Percentiles rank a stretch among this genome's conserved stretches.
phyloP scores from a whole-genome alignment of 2,113 vertebrate species.

The Istiophorus platypterus region DNA sequence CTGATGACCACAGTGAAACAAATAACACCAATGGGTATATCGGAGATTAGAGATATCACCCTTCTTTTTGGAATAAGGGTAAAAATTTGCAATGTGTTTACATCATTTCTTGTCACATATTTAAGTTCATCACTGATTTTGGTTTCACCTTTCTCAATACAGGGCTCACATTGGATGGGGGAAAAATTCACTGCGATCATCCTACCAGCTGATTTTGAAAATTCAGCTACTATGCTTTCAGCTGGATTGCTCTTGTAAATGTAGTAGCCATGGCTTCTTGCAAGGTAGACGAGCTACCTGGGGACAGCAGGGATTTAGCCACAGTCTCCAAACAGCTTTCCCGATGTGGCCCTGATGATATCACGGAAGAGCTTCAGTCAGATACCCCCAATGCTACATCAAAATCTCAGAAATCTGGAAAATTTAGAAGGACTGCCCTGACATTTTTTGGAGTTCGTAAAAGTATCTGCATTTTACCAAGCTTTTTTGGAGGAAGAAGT shows the following conservation, averaged over 20 bases:
- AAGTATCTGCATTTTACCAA: slow-evolving; percentile 94
- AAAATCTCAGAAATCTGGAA: slow-evolving; percentile 85
- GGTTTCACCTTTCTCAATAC: slow-evolving; percentile 40
- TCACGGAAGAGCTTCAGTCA: slow-evolving; percentile 68
- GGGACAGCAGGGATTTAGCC: slow-evolving; percentile 63
- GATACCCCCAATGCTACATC: slow-evolving; percentile 63
- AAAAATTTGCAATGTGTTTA: background rate
- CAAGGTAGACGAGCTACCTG: slow-evolving; percentile 71
- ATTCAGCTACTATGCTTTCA: slow-evolving; percentile 44
- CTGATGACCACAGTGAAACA: background rate
- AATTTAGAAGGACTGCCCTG: slow-evolving; percentile 92
- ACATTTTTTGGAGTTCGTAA: slow-evolving; percentile 94
- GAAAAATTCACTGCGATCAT: slow-evolving; percentile 35
- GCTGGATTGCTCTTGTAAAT: slow-evolving; percentile 45
- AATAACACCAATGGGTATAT: too few species aligned
- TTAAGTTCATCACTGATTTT: slow-evolving; percentile 19
- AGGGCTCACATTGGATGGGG: slow-evolving; percentile 64
- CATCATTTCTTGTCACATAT: background rate
- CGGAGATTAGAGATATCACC: background rate
- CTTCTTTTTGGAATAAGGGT: background rate
- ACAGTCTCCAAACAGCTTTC: slow-evolving; percentile 57
- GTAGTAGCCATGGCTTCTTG: slow-evolving; percentile 85
- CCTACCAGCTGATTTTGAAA: slow-evolving; percentile 35
- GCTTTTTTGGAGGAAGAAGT: slow-evolving; percentile 91
- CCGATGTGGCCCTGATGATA: slow-evolving; percentile 58